Evolutionary conservation across 1,140 invertebrate species (phyloP).

Genomic region (Pseudomyrmex pallidus): DNA sequence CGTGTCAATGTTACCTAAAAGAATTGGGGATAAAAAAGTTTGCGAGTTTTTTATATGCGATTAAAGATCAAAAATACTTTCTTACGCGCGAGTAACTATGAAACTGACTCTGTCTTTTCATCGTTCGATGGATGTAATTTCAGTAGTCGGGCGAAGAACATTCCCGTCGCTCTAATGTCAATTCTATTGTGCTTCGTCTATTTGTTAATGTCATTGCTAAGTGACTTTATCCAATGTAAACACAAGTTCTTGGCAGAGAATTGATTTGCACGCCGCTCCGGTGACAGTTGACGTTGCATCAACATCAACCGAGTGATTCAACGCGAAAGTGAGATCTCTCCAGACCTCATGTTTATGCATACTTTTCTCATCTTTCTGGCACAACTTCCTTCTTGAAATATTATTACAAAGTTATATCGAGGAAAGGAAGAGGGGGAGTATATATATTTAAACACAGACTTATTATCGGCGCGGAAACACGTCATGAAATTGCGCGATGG

Average conservation of each 20-base stretch:
- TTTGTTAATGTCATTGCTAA: slow-evolving; percentile 25
- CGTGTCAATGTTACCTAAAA: not conserved
- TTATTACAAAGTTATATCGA: not conserved
- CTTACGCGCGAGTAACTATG: not conserved
- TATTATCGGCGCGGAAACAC: not conserved
- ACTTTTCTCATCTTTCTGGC: slow-evolving; percentile 10
- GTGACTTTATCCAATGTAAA: slow-evolving; percentile 2
- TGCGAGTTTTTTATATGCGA: not conserved
- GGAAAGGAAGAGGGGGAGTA: not conserved
- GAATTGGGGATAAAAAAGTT: not conserved
- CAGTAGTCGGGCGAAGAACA: slow-evolving; percentile 8
- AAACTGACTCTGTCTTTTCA: not conserved
- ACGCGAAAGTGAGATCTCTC: not conserved
- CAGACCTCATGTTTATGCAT: not conserved
- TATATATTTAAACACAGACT: not conserved
- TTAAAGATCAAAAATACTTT: not conserved
- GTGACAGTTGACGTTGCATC: slow-evolving; percentile 6
- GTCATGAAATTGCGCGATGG: not conserved
- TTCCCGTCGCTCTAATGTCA: not conserved
- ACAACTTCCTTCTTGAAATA: slow-evolving; percentile 15
- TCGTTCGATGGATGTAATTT: slow-evolving; percentile 1
- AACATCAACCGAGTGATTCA: slow-evolving; percentile 11
- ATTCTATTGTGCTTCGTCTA: slow-evolving; percentile 22
- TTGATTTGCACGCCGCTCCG: not conserved
- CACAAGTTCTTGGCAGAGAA: slow-evolving; percentile 15